phyloP scores from a whole-genome alignment of 2,888 invertebrate species.

The Phytoseiulus persimilis region DNA sequence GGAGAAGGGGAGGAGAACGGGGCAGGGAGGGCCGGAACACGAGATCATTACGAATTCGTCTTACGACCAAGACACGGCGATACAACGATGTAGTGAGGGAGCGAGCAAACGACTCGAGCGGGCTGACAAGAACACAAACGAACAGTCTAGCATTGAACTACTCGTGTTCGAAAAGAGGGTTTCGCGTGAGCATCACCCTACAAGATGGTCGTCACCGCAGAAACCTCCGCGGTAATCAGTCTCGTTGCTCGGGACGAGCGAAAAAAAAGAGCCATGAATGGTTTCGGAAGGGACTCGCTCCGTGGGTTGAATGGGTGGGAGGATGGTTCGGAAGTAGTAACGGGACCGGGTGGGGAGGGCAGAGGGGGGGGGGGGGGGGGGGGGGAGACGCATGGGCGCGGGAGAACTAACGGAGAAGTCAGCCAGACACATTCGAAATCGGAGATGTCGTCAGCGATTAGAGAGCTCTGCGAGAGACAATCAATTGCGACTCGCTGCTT shows the following conservation, averaged over 20 bases:
- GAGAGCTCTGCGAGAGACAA: background rate
- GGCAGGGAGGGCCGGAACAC: background rate
- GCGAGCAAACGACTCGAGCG: background rate
- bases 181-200: background rate
- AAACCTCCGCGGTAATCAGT: background rate
- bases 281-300: background rate
- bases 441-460: slow-evolving; percentile 5
- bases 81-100: background rate
- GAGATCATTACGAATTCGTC: slow-evolving; percentile 5
- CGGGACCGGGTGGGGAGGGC: too few species aligned
- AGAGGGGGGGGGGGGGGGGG: background rate
- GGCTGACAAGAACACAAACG: too few species aligned
- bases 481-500: background rate
- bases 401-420: background rate
- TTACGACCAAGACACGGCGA: background rate
- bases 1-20: background rate
- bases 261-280: background rate
- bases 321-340: too few species aligned
- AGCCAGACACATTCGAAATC: background rate
- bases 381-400: background rate
- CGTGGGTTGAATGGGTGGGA: background rate
- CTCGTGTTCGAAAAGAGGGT: background rate
- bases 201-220: slow-evolving; percentile 5
- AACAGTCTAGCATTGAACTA: background rate
- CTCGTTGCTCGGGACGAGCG: background rate